A percentile compares a stretch with the other conserved stretches of the same genome.
phyloP scores from a whole-genome alignment of 2,888 invertebrate genomes.

The Ormia ochracea region DNA sequence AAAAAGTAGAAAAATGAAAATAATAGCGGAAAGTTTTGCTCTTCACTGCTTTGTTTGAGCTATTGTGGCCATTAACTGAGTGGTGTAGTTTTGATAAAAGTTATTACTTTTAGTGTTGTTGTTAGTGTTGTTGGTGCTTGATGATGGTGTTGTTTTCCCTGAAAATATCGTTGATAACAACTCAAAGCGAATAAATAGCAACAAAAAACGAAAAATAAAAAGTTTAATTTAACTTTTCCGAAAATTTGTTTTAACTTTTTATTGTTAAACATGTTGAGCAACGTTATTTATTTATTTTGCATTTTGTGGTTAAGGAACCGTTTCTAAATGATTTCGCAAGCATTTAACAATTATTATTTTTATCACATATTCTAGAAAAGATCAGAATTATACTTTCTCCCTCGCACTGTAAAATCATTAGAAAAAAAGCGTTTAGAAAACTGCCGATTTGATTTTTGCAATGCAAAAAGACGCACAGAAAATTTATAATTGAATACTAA shows the following conservation, averaged over 20 bases:
- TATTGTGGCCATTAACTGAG: constrained; percentile 8
- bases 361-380: too few species aligned
- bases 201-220: not conserved
- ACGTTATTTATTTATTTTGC: too few species aligned
- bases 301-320: too few species aligned
- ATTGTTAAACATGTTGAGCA: not conserved
- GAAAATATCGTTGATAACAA: not conserved
- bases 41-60: constrained; percentile 5
- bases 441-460: too few species aligned
- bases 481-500: too few species aligned
- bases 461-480: too few species aligned
- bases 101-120: constrained; percentile 19
- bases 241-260: constrained; percentile 2
- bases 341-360: too few species aligned
- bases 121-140: constrained; percentile 22
- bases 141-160: constrained; percentile 24
- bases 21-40: not conserved
- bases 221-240: constrained; percentile 39
- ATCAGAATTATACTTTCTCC: too few species aligned
- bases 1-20: not conserved
- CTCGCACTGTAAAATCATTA: too few species aligned
- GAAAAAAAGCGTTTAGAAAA: too few species aligned
- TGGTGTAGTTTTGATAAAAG: constrained; percentile 28
- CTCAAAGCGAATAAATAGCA: not conserved
- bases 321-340: too few species aligned